These are phyloP conservation scores for Idaea straminata DNA, from an alignment of 2,888 invertebrate species.

Conservation along the genomic window DNA sequence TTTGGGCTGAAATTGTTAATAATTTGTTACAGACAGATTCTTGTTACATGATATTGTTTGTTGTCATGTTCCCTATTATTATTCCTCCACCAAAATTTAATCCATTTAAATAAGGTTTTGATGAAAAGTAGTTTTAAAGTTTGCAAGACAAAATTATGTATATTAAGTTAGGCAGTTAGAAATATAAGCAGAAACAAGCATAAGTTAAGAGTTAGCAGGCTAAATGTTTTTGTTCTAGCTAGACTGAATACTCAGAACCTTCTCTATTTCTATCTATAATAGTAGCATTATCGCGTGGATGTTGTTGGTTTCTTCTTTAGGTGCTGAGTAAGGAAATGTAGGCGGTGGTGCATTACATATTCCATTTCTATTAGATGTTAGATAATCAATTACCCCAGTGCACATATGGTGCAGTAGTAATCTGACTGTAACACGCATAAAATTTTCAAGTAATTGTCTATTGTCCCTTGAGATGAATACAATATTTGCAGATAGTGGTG, in stretches of 20 bases:
- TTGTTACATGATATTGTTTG: background rate
- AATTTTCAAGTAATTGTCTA: constrained; percentile 19
- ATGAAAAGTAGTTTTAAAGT: background rate
- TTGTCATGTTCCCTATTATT: background rate
- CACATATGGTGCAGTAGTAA: constrained; percentile 11
- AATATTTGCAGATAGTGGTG: constrained; percentile 33
- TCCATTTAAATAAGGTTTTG: background rate
- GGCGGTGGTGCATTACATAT: background rate
- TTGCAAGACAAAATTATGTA: background rate
- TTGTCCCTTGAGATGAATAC: constrained; percentile 25
- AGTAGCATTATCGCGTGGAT: background rate
- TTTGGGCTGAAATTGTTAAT: constrained; percentile 35
- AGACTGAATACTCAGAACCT: background rate
- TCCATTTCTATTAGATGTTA: no score
- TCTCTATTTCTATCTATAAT: background rate
- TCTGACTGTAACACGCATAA: constrained; percentile 12
- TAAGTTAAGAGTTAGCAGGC: background rate
- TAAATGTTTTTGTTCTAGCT: background rate
- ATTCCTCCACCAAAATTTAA: background rate
- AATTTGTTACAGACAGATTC: constrained; percentile 23
- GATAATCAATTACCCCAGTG: no score
- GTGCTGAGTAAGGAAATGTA: background rate
- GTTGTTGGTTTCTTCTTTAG: background rate
- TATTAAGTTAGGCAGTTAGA: background rate
- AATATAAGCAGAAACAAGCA: background rate